Percentiles rank a stretch among this genome's conserved stretches.
Evolutionary conservation across 2,888 invertebrate species (phyloP).

Genomic region (Nipponacmea schrenckii): DNA sequence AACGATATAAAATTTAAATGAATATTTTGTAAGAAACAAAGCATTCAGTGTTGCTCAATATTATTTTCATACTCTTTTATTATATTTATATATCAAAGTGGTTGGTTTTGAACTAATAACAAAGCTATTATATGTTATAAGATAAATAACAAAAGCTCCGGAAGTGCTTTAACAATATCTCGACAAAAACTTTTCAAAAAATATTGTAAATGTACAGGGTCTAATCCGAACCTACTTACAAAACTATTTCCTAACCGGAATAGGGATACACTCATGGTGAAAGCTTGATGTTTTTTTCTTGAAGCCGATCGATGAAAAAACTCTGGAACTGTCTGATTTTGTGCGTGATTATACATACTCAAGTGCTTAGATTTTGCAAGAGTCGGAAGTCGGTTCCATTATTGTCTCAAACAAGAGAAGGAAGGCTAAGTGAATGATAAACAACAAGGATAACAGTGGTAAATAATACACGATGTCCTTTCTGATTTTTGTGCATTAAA

Average conservation of each 20-base stretch:
- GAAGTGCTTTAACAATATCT: not conserved
- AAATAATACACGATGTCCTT: not conserved
- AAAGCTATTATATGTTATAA: no score
- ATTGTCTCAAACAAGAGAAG: slow-evolving; percentile 19
- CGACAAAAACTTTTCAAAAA: not conserved
- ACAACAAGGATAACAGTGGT: slow-evolving; percentile 5
- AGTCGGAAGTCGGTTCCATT: slow-evolving; percentile 21
- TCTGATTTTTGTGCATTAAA: not conserved
- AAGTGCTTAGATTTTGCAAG: slow-evolving; percentile 11
- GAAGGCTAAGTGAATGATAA: slow-evolving; percentile 17
- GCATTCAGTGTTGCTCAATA: no score
- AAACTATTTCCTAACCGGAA: slow-evolving; percentile 9
- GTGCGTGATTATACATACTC: slow-evolving; percentile 6
- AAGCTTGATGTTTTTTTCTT: not conserved
- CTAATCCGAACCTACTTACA: slow-evolving; percentile 1
- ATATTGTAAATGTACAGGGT: slow-evolving; percentile 1
- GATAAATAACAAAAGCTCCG: not conserved
- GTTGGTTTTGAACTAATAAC: no score
- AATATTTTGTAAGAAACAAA: no score
- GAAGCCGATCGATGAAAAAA: not conserved
- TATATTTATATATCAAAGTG: no score
- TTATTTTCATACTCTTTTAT: no score
- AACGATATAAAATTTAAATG: no score
- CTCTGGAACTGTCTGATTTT: not conserved
- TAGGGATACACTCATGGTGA: slow-evolving; percentile 6